Evolutionary conservation across 2,113 vertebrate genomes (phyloP), one percentile per base, ranked within the genome.

Genomic region (Nycticorax nycticorax): DNA sequence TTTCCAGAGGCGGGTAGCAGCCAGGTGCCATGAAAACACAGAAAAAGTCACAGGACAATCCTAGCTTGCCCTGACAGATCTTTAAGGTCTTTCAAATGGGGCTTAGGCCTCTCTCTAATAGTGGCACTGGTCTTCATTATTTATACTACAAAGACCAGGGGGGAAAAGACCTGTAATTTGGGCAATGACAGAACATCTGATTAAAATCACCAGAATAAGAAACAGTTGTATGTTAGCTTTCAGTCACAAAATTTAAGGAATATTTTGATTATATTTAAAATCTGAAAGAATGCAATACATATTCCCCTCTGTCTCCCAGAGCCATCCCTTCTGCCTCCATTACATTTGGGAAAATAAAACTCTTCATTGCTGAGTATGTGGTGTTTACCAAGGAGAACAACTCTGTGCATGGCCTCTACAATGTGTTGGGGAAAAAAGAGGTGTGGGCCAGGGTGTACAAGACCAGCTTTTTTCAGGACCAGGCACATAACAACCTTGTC

Each of bases 151-250:
- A 71, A 89, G 67, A 81, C 7, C 6, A 23, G 10, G 4, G 47
- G 59, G 13, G 2, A 2, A 9, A 57, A 86, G 74, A 56, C 17
- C 56, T 53, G 37, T 47, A 66, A 85, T 74, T 35, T 74, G 55
- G 59, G 72, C 47, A 69, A 41, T 35, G 52, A 67, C 55, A 90
- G n/a, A 86, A 86, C 32, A 74, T 45, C 63, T 84, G 68, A 90
- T 83, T 64, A 85, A 95, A 90, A 82, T n/a, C 74, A 88, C 32
- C 37, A 73, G n/a, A 57, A 85, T 50, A 80, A 53, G 41, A 56
- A 71, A 79, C n/a, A 68, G 59, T 43, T 50, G 57, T 39, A 67
- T 4, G 89, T 81, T 24, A 92, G 60, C 52, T 56, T 63, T 52
- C 33, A 59, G 14, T 37, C 43, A 48, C 41, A 79, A 69, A 57